These are phyloP conservation scores for Dendropsophus ebraccatus DNA, from an alignment of 2,113 vertebrate genomes.

Conservation along the genomic window DNA sequence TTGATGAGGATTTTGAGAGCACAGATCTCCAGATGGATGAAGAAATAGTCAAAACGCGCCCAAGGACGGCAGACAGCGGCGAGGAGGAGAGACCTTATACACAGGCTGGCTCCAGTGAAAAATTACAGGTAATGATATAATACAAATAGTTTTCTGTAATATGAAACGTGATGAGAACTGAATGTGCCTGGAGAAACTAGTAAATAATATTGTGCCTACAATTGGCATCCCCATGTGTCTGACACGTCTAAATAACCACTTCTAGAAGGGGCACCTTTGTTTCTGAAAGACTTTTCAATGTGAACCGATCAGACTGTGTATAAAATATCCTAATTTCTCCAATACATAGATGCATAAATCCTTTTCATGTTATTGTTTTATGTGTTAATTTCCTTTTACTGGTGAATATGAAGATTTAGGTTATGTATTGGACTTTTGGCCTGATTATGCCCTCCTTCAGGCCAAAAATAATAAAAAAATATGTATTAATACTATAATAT, in stretches of 20 bases:
- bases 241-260: background rate
- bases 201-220: background rate
- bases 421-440: no score
- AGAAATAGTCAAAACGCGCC: slow-evolving; percentile 82
- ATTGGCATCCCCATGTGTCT: background rate
- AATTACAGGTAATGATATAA: slow-evolving; percentile 49
- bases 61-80: slow-evolving; percentile 87
- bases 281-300: no score
- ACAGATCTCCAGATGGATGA: slow-evolving; percentile 68
- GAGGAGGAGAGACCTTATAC: slow-evolving; percentile 89
- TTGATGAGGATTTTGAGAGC: slow-evolving; percentile 72
- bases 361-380: background rate
- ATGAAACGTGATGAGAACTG: background rate
- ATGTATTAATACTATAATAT: background rate
- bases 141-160: background rate
- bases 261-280: background rate
- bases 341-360: background rate
- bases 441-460: no score
- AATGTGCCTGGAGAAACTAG: background rate
- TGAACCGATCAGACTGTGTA: background rate
- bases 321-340: background rate
- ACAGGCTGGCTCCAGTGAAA: slow-evolving; percentile 79
- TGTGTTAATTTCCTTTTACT: background rate
- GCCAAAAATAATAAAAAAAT: no score
- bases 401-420: background rate